Evolutionary conservation across 2,888 invertebrate species (phyloP), one percentile per base, ranked within the genome.

Genomic region (Trichacis sp.): DNA sequence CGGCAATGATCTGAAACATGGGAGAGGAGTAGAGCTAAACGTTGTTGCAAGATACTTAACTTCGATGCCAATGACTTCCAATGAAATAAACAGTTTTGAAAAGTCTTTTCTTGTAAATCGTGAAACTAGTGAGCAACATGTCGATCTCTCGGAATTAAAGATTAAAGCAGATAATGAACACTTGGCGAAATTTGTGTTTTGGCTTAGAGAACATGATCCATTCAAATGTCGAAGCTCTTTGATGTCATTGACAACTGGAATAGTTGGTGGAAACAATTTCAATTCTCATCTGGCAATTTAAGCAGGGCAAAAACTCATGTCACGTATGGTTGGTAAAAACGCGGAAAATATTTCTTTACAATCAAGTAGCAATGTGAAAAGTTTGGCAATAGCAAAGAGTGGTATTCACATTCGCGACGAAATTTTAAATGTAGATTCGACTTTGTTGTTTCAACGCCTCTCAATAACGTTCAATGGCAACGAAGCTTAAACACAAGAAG

Each of bases 1-100:
- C 19, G 69, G 70, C n/a, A 70, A 64, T 17, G 69, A 73, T 48
- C 48, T 73, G 47, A 71, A 59, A 15, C 66, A 71, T 52, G 70
- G 69, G 4, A 50, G 65, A 62, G 64, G 69, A 19, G 67, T 72
- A 18, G 69, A 69, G 4, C 62, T 62, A 15, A 19, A 18, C 17
- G 20, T 20, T 11, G 45, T 45, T 45, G 18, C 45, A n/a, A 9
- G 45, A 18, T 45, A 45, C 17, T 45, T 45, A 4, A 5, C 12
- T n/a, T 11, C 6, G 8, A 45, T 45, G 24, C 17, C 45, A n/a
- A 2, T 2, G 6, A n/a, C 11, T 9, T 33, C n/a, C n/a, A n/a
- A 9, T 2, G 11, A 11, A 33, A 33, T 33, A n/a, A 9, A 33
- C 5, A n/a, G 5, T n/a, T 33, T 33, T 2, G 33, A 33, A 33